Conservation (phyloP, 2,113 vertebrate species). For the Amphiprion percula region DNA sequence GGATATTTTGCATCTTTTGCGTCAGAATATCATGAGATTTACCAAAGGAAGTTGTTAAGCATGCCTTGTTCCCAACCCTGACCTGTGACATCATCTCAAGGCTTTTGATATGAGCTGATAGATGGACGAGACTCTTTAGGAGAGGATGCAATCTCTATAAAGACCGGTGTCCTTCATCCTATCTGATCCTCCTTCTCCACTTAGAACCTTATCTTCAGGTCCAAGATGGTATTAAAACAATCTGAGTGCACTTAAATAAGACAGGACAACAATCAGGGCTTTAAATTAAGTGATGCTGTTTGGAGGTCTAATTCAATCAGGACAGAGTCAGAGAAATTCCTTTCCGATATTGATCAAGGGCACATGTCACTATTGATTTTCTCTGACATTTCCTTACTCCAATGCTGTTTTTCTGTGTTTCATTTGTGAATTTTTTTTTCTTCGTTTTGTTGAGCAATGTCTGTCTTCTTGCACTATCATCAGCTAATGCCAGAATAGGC, state of each 20-base stretch:
- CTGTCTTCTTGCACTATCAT: conserved; percentile 7
- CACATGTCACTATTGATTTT: conserved; percentile 75
- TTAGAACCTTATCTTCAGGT: conserved; percentile 77
- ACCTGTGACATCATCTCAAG: conserved; percentile 58
- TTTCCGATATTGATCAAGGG: conserved; percentile 79
- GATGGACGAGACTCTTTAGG: conserved; percentile 40
- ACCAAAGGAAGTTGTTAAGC: neutral
- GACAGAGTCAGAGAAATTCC: conserved; percentile 80
- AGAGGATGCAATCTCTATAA: conserved; percentile 62
- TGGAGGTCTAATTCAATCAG: conserved; percentile 78
- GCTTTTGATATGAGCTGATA: conserved; percentile 43
- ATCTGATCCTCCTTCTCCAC: conserved; percentile 72
- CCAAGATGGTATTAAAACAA: conserved; percentile 80
- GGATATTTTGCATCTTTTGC: conserved; percentile 26
- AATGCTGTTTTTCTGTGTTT: neutral
- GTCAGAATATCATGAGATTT: conserved; percentile 8
- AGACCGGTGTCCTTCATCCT: conserved; percentile 71
- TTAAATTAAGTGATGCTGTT: conserved; percentile 69
- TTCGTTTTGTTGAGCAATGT: conserved; percentile 2
- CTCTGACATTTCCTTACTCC: conserved; percentile 57
- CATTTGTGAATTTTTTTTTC: conserved; percentile 10
- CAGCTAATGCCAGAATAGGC: conserved; percentile 22
- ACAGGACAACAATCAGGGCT: conserved; percentile 74
- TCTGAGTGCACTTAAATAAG: conserved; percentile 83
- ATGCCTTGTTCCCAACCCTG: conserved; percentile 34